Base-by-base conservation (phyloP, 2,888 invertebrate species). In the Eristalinus aeneus region DNA sequence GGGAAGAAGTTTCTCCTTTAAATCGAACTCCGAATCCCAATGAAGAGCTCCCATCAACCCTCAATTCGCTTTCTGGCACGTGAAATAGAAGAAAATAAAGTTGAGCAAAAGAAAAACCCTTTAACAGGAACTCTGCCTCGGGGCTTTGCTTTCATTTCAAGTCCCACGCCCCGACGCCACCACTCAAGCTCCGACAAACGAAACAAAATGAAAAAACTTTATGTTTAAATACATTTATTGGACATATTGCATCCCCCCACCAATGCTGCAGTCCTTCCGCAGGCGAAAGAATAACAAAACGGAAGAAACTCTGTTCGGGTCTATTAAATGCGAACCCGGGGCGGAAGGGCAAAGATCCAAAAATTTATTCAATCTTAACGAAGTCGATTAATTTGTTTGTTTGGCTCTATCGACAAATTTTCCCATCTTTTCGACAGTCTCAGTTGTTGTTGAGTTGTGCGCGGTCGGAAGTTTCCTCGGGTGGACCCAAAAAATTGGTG, bases 321-420 rank as follows among this genome's bases (percentile, higher is more conserved):
- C 46, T 46, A 74, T 74, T 20, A 60, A 68, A 54, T 74, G 22
- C n/a, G 36, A 58, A 63, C 68, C 69, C 22, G 27, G 58, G 60
- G 68, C 46, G 64, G 58, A 65, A 71, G 73, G 56, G 46, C 46
- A 46, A 8, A n/a, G 64, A 64, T 80, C 31, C 64, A 64, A 69
- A 74, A 39, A 80, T 80, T 74, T 75, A 80, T 80, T 75, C 58
- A 69, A 74, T 74, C 69, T 74, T 80, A 80, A 80, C 74, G 58
- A 80, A 80, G 80, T 80, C 80, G 74, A 80, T 80, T 80, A 80
- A 80, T 80, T 74, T 74, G 68, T n/a, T 60, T 67, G 56, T 23
- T 77, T 46, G 16, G 11, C 12, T 56, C 23, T 23, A 53, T 6
- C n/a, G 53, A 53, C n/a, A 34, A 34, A 9, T 16, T n/a, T 46